These are phyloP conservation scores for Pipistrellus pipistrellus DNA, from an alignment of 2,797 vertebrate species.

Conservation along the genomic window DNA sequence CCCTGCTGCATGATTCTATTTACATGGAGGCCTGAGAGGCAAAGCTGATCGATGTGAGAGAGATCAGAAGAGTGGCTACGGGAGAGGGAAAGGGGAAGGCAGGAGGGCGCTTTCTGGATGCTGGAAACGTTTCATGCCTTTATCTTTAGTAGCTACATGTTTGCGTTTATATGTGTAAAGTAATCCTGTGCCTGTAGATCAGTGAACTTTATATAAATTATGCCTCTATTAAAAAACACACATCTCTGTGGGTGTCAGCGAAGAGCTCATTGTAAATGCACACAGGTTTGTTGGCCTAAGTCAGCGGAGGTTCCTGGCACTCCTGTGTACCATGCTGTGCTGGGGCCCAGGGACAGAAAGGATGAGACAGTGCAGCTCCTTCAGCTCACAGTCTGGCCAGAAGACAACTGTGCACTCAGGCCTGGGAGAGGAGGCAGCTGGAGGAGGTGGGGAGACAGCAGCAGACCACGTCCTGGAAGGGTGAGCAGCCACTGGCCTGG, in stretches of 20 bases:
- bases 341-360: not conserved
- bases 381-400: not conserved
- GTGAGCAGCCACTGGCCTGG: not conserved
- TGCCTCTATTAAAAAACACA: not conserved
- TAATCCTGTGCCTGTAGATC: not conserved
- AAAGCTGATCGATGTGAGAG: not conserved
- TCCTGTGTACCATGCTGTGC: accelerated
- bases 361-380: not conserved
- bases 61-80: not conserved
- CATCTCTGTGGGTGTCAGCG: not conserved
- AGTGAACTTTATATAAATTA: not conserved
- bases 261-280: not conserved
- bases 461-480: not conserved
- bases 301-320: not conserved
- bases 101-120: not conserved
- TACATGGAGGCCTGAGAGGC: not conserved
- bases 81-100: no score
- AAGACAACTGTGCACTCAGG: not conserved
- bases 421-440: not conserved
- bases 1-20: not conserved
- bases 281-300: not conserved
- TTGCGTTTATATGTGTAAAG: not conserved
- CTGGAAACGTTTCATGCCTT: not conserved
- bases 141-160: not conserved
- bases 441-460: not conserved